These are phyloP conservation scores for Neuroscelio doddi DNA, from an alignment of 2,888 invertebrate species.

Conservation along the genomic window DNA sequence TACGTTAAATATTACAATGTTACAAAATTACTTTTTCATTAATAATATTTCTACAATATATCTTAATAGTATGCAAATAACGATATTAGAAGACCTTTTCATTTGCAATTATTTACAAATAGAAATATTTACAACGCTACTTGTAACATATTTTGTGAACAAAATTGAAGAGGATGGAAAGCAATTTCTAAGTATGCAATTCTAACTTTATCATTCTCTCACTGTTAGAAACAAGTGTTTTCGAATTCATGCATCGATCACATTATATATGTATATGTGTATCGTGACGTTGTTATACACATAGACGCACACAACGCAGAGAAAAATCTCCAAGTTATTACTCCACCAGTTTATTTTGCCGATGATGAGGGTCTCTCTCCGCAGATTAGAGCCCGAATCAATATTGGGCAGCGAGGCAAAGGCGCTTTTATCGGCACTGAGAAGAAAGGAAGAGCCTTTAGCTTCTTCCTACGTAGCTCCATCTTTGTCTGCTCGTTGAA, in stretches of 20 bases:
- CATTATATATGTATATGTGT: too few relatives aligned
- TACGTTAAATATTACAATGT: too few relatives aligned
- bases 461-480: conserved; percentile 20
- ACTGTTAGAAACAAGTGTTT: neutral
- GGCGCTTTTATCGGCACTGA: conserved; percentile 68
- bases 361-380: conserved; percentile 63
- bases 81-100: too few relatives aligned
- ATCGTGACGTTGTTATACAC: too few relatives aligned
- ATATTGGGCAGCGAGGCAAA: conserved; percentile 70
- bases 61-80: too few relatives aligned
- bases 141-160: too few relatives aligned
- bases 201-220: neutral
- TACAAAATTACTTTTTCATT: too few relatives aligned
- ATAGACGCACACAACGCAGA: conserved; percentile 4
- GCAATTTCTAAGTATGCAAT: neutral
- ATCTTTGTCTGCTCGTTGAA: conserved; percentile 33
- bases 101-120: too few relatives aligned
- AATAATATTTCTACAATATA: too few relatives aligned
- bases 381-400: conserved; percentile 71
- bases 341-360: conserved; percentile 67
- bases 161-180: too few relatives aligned
- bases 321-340: conserved; percentile 58
- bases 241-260: neutral
- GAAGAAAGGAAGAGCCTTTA: conserved; percentile 56
- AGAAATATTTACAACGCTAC: too few relatives aligned